phyloP scores from a whole-genome alignment of 2,797 vertebrate species.

The Lates japonicus region DNA sequence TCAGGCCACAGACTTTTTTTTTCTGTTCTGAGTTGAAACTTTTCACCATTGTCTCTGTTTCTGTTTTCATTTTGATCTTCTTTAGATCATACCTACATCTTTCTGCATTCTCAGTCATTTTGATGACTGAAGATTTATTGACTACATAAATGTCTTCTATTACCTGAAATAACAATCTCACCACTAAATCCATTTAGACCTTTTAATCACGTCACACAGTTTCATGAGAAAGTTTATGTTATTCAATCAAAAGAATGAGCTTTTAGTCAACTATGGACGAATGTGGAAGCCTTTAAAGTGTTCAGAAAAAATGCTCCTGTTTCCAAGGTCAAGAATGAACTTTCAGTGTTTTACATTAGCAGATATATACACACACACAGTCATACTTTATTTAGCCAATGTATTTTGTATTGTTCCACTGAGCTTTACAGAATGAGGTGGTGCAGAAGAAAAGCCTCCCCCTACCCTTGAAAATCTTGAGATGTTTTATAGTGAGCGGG shows the following conservation, averaged over 20 bases:
- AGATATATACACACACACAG: not conserved
- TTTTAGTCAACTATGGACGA: too few species aligned
- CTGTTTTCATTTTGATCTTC: not conserved
- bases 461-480: constrained; percentile 3
- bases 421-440: not conserved
- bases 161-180: too few species aligned
- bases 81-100: too few species aligned
- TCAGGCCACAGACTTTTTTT: too few species aligned
- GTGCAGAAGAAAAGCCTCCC: constrained; percentile 26
- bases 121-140: too few species aligned
- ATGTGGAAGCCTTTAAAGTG: too few species aligned
- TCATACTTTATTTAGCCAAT: not conserved
- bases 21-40: not conserved
- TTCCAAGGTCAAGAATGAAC: not conserved
- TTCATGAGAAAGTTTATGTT: too few species aligned
- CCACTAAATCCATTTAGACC: too few species aligned
- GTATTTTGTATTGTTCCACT: not conserved
- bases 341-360: not conserved
- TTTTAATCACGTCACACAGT: not conserved
- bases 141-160: too few species aligned
- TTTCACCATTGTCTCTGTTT: not conserved
- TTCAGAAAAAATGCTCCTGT: too few species aligned
- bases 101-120: too few species aligned
- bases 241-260: too few species aligned
- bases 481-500: constrained; percentile 54